Evolutionary conservation across 2,797 vertebrate species (phyloP), one percentile per base, ranked within the genome.

Genomic region (Acanthiza pusilla): DNA sequence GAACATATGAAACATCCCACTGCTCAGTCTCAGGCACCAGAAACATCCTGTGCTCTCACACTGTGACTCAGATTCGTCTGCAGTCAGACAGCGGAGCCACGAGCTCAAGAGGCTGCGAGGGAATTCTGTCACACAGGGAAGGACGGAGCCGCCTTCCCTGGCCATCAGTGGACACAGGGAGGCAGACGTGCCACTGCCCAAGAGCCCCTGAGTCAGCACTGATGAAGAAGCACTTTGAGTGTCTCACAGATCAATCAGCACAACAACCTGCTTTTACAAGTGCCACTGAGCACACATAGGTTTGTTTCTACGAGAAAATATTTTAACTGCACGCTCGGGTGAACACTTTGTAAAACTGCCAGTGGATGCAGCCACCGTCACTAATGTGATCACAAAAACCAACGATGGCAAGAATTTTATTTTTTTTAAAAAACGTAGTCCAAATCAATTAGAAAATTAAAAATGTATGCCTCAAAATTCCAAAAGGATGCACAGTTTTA

Each of bases 271-370:
- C 36, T 75, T 43, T 47, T 50, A 54, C 15, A 84, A 79, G 45
- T 51, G 55, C 23, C 40, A 48, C 57, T 32, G 54, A 82, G 63
- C 15, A 45, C 22, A 53, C 18, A 9, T 4, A 38, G 9, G 13
- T 13, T n/a, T 12, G 13, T 43, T 79, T 57, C 34, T 15, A 7
- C 0, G 0, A 30, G 73, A 72, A 80, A 68, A 87, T 20, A 61
- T 48, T 89, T 66, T 61, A 88, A 34, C n/a, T 34, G 26, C 22
- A 40, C 30, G n/a, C 4, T 0, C 0, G 0, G 23, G 47, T 16
- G 9, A 89, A 16, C 10, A 12, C 50, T 87, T 67, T 67, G 57
- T 63, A 38, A 83, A 85, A 61, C 27, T 77, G 66, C 21, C 29
- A 12, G 22, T 3, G 20, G 48, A 62, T 72, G 32, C 26, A 78